Evolutionary conservation across 2,113 vertebrate species (phyloP), one percentile per base, ranked within the genome.

Genomic region (Jaculus jaculus): DNA sequence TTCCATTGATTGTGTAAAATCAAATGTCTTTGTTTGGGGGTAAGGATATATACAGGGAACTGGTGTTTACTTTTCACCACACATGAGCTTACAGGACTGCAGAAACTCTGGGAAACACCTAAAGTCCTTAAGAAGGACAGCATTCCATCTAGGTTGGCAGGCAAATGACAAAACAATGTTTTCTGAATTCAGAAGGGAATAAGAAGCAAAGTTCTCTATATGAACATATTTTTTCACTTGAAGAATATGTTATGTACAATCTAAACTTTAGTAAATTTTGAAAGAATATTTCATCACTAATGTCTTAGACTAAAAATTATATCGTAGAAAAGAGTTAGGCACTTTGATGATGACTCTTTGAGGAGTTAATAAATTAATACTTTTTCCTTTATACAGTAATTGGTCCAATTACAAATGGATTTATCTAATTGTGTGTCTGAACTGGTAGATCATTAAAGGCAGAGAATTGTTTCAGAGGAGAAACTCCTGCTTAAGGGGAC

Each of bases 211-310:
- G 80, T 71, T 32, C 7, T 86, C 90, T 65, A n/a, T 47, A 51
- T 10, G 54, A 83, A 75, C 58, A 72, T 65, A 84, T 32, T 16
- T 93, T 83, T 85, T 73, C 66, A n/a, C 63, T 92, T 81, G 2
- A 87, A 95, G 68, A 92, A 20, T 74, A 61, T 26, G 91, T 86
- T 75, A 37, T 30, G 51, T 84, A 79, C 24, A 85, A 77, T 66
- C 69, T 71, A 89, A 81, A 82, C 21, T 58, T 68, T 87, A 51
- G 6, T 28, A 85, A 93, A 13, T 75, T 75, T 24, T 65, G 32
- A 39, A 37, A 26, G 63, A 18, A 9, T 11, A 68, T 78, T 92
- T 71, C 77, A 17, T 47, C 78, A 47, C 80, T 78, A 51, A 71
- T 65, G 78, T 68, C 24, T n/a, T 32, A 75, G 68, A 65, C 34